Percentiles rank a stretch among this genome's conserved stretches.
phyloP scores from a whole-genome alignment of 1,140 invertebrate species.

The Oryzaephilus surinamensis region DNA sequence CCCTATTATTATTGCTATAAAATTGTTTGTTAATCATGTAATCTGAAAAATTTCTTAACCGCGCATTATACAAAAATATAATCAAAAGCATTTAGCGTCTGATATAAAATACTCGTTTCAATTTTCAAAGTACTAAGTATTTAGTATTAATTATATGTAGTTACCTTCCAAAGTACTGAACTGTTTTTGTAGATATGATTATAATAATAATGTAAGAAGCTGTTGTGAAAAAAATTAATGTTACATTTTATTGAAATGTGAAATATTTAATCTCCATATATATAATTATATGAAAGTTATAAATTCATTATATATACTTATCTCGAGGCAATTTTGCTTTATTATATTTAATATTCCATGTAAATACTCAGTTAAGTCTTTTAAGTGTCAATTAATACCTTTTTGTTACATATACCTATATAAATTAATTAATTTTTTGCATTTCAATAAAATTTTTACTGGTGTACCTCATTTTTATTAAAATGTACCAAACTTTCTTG shows the following conservation, averaged over 20 bases:
- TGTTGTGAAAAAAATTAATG: too few species aligned
- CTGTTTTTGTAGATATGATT: background rate
- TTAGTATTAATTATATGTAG: too few species aligned
- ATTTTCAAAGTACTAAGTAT: constrained; percentile 10
- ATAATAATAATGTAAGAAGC: too few species aligned
- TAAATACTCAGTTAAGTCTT: too few species aligned
- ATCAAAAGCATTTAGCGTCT: constrained; percentile 3
- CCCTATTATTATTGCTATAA: constrained; percentile 5
- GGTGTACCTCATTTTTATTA: constrained; percentile 10
- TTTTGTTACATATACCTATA: background rate
- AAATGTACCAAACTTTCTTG: background rate
- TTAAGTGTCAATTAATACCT: too few species aligned
- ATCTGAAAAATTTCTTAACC: background rate
- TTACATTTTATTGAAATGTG: constrained; percentile 13
- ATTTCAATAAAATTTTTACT: constrained; percentile 14
- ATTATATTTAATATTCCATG: constrained; percentile 5
- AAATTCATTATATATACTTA: background rate
- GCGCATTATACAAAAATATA: constrained; percentile 5
- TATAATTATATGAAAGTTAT: constrained; percentile 4
- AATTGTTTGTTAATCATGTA: constrained; percentile 3
- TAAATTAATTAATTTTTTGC: constrained; percentile 12
- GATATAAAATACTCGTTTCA: constrained; percentile 5
- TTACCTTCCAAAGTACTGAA: constrained; percentile 4
- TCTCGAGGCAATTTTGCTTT: too few species aligned
- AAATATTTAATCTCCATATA: constrained; percentile 2